Evolutionary conservation across 2,113 vertebrate species (phyloP).

Genomic region (Enhydra lutris): DNA sequence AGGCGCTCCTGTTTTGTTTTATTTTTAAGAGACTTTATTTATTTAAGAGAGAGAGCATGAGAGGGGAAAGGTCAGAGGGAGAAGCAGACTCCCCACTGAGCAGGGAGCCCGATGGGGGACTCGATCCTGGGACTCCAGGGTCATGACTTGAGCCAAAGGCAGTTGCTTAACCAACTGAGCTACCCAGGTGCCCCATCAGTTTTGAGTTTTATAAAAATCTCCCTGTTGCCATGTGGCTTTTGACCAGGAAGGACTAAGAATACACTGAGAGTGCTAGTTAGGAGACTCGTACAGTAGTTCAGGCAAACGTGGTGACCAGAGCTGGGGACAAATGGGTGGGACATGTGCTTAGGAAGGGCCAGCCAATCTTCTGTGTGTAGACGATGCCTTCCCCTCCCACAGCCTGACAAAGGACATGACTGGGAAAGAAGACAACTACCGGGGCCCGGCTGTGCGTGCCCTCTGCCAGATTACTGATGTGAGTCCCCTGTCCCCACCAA

Average conservation of each 20-base stretch:
- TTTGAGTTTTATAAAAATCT: neutral
- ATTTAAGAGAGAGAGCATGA: no score
- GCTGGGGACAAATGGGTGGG: neutral
- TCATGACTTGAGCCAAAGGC: no score
- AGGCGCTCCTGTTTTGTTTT: no score
- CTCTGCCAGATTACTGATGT: conserved; percentile 89
- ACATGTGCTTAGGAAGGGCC: neutral
- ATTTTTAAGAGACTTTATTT: no score
- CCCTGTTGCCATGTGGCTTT: neutral
- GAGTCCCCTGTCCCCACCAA: conserved; percentile 67
- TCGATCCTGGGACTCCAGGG: no score
- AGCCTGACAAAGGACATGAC: conserved; percentile 91
- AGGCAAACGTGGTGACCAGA: neutral
- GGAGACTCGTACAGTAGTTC: neutral
- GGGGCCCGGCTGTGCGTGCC: conserved; percentile 85
- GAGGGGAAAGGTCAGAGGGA: no score
- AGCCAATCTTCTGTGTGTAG: rapidly evolving
- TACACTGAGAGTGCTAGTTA: neutral
- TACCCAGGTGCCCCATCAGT: no score
- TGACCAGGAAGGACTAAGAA: neutral
- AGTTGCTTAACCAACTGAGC: no score
- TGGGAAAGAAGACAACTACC: conserved; percentile 88
- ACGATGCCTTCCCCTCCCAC: neutral
- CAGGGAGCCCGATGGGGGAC: no score
- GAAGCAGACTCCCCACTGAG: no score